Base-by-base conservation (phyloP, 2,113 vertebrate genomes). In the Hemiprocne comata region DNA sequence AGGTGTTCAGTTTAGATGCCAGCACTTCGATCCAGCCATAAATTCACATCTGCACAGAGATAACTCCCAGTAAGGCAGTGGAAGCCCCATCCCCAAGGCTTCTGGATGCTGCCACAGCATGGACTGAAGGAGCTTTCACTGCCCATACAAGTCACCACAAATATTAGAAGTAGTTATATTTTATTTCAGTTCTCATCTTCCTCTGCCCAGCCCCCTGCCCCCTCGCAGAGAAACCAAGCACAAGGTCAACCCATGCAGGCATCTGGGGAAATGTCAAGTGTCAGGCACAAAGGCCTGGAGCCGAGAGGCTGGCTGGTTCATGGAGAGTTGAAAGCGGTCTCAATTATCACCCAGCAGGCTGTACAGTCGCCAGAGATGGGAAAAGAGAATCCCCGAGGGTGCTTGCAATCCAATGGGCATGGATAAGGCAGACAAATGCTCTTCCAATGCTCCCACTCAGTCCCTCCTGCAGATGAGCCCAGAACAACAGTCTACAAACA, bases 251-350 rank as follows among this genome's bases (percentile, higher is more conserved):
- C 34, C 76, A 26, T 3, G 58, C 17, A 36, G 40, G 44, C 60
- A 94, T 73, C 85, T 90, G 76, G 80, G 74, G 92, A 95, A 91
- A 93, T 64, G 85, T 75, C 75, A 89, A 95, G 65, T 26, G 67
- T 84, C 69, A 71, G 60, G 73, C 58, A 69, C 20, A 44, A 78
- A 77, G 71, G 38, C 81, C 70, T 48, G 36, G 51, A 88, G 72
- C 80, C 5, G 24, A 92, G 65, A 70, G 40, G 72, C 80, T 76
- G 70, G 36, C 70, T 91, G 75, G 60, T 69, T 89, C 74, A 38
- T 1, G 3, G 34, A 42, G 65, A 83, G 75, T 21, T 77, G 69
- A 91, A 88, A 82, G 75, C 71, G 88, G 82, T 75, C 90, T 93
- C 88, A 90, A 9, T 92, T 85, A 89, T 60, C 87, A 94, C 95